Conservation (phyloP, 1,140 invertebrate genomes). For the Drosophila lacteicornis region DNA sequence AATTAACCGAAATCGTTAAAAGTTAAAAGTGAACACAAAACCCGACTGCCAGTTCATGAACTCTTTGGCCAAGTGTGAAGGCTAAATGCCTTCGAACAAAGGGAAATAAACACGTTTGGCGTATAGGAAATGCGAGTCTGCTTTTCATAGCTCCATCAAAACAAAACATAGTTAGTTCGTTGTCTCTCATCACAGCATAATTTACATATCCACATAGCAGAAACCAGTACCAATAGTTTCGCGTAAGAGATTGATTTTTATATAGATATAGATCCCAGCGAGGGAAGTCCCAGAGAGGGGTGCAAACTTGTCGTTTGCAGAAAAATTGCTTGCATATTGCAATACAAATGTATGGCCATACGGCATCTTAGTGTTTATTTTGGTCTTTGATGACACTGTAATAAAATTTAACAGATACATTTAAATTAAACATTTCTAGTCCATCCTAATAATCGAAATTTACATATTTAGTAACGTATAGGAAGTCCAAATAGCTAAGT, state of each 20-base stretch:
- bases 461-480: no score
- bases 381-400: no score
- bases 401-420: no score
- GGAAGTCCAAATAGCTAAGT: neutral
- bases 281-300: no score
- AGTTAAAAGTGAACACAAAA: conserved; percentile 66
- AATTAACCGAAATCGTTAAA: conserved; percentile 53
- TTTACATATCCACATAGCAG: conserved; percentile 29
- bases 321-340: no score
- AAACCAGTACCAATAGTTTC: conserved; percentile 1
- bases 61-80: conserved; percentile 79
- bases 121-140: conserved; percentile 29
- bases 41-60: conserved; percentile 63
- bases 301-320: no score
- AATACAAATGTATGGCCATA: no score
- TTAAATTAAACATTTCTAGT: no score
- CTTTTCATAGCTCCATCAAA: conserved; percentile 30
- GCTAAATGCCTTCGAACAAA: conserved; percentile 56
- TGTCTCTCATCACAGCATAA: conserved; percentile 16
- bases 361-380: no score
- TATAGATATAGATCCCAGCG: neutral
- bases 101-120: conserved; percentile 49
- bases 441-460: no score
- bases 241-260: neutral
- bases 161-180: conserved; percentile 14